Evolutionary conservation across 1,140 invertebrate genomes (phyloP).

Genomic region (Drosophila tropicalis): DNA sequence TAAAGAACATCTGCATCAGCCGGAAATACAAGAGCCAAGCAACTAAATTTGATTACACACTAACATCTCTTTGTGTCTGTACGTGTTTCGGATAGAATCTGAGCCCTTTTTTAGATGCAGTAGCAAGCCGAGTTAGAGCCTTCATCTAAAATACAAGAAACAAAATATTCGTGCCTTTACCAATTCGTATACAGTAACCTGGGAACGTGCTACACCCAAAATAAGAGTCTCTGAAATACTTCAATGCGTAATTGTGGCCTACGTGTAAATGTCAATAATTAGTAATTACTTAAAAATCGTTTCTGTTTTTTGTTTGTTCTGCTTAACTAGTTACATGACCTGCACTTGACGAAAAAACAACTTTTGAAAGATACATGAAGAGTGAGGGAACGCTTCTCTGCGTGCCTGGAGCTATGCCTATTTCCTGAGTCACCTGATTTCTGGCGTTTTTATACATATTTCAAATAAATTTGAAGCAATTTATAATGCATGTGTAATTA

Average conservation of each 20-base stretch:
- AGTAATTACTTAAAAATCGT: background rate
- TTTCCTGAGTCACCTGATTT: too few species aligned
- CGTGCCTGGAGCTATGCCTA: too few species aligned
- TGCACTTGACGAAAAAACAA: background rate
- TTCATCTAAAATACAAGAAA: background rate
- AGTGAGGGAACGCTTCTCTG: too few species aligned
- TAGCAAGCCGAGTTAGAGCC: background rate
- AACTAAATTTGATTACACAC: too few species aligned
- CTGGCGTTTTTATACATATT: too few species aligned
- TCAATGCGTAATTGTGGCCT: constrained; percentile 50
- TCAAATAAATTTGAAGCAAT: too few species aligned
- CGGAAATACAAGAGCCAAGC: too few species aligned
- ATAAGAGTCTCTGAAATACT: constrained; percentile 28
- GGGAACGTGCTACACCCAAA: background rate
- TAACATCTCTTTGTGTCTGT: background rate
- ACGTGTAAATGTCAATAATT: constrained; percentile 54
- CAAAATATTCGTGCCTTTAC: background rate
- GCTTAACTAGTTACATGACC: background rate
- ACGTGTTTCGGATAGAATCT: background rate
- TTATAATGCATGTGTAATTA: too few species aligned
- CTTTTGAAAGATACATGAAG: too few species aligned
- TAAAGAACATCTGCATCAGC: too few species aligned
- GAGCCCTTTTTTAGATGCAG: background rate
- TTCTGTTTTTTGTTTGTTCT: too few species aligned
- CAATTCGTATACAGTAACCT: background rate